Base-by-base conservation (phyloP, 2,797 vertebrate species). In the Chelonia mydas region DNA sequence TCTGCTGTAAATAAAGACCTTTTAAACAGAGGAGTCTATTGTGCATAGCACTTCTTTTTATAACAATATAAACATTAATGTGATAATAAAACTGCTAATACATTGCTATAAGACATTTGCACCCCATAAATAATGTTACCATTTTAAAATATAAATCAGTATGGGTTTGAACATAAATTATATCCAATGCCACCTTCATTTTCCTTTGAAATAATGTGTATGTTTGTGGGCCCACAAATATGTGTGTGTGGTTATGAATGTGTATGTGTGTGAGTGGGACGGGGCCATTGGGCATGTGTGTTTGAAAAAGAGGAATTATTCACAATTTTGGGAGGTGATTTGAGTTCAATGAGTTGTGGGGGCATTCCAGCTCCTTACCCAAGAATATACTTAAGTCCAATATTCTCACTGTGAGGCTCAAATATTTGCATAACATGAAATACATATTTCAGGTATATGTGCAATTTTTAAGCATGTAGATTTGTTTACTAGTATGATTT, bases 401-500 rank as follows among this genome's bases (percentile, higher is more conserved):
- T 88, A 92, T 33, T 80, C n/a, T 57, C 27, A 28, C 13, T 45
- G 7, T 76, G 41, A 47, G 77, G n/a, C 37, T 90, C 28, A 90
- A 86, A 84, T 83, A 78, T n/a, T 90, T 93, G 19, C 41, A 82
- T 11, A 83, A 33, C 55, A 47, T 53, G 76, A 95, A 92, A 74
- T 47, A 94, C 74, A 83, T 81, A 9, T 90, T 95, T 93, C 82
- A 90, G 41, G 68, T 95, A 74, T 74, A 28, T 68, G 74, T 27
- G 9, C 12, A 47, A 15, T 8, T 28, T 76, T 76, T 76, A 76
- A 45, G 25, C 45, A 13, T 47, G 25, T 47, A 76, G 45, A 47
- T 47, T 47, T 45, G 11, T 27, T 76, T 76, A 47, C 23, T 47
- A 16, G 41, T 13, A 15, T 76, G 74, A 47, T 76, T 16, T 76